Percentiles rank a stretch among this genome's conserved stretches.
phyloP scores from a whole-genome alignment of 2,797 vertebrate species.

The Acrossocheilus fasciatus region DNA sequence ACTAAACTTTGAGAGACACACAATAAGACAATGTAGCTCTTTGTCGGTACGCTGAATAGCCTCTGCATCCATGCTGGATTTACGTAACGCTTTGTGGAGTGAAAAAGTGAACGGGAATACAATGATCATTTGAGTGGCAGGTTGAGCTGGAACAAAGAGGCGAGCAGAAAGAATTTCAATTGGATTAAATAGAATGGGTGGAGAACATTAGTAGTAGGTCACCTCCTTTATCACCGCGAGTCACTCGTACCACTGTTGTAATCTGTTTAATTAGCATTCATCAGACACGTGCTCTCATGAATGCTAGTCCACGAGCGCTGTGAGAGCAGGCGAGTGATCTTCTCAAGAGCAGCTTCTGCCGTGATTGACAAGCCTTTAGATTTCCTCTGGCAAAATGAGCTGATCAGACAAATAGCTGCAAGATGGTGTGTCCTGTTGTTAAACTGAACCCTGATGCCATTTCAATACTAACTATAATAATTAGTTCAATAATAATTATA shows the following conservation, averaged over 20 bases:
- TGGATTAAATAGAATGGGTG: conserved; percentile 75
- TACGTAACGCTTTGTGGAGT: conserved; percentile 40
- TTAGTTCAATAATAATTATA: not conserved
- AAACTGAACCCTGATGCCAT: not conserved
- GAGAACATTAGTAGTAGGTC: conserved; percentile 77
- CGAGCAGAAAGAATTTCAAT: conserved; percentile 72
- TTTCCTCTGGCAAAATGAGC: conserved; percentile 66
- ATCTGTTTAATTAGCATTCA: conserved; percentile 79
- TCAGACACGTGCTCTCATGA: conserved; percentile 54
- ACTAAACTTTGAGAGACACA: conserved; percentile 37
- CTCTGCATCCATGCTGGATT: conserved; percentile 44
- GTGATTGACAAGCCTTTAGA: conserved; percentile 70
- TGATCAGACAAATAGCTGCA: conserved; percentile 72
- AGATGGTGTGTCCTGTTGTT: too few species aligned
- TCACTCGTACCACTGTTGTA: conserved; percentile 72
- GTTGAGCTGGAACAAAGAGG: conserved; percentile 56
- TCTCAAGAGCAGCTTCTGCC: conserved; percentile 50
- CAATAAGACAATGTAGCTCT: conserved; percentile 33
- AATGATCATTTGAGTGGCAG: conserved; percentile 58
- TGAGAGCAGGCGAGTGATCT: conserved; percentile 40
- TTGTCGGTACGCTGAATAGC: conserved; percentile 31
- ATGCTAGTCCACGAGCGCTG: conserved; percentile 50
- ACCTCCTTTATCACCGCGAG: conserved; percentile 72
- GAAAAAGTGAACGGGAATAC: conserved; percentile 46
- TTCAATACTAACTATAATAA: not conserved